phyloP scores from a whole-genome alignment of 1,140 invertebrate genomes.

The Eupeodes corollae region DNA sequence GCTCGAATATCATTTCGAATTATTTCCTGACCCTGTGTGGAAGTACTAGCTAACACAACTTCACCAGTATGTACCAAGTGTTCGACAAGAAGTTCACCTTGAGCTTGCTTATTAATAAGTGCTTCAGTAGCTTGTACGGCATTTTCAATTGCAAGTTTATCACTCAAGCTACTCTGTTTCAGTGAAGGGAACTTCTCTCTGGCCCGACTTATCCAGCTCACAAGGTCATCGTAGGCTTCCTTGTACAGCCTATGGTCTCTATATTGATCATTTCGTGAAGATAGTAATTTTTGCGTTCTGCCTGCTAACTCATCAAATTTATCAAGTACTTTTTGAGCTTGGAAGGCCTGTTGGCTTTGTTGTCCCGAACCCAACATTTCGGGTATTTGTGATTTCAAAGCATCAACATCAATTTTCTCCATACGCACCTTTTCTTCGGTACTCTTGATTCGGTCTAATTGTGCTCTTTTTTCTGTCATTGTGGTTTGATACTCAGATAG shows the following conservation, averaged over 20 bases:
- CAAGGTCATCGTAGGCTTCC: conserved; percentile 78
- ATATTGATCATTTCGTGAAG: conserved; percentile 73
- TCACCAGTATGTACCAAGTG: conserved; percentile 75
- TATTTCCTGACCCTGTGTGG: conserved; percentile 60
- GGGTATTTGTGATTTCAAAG: conserved; percentile 70
- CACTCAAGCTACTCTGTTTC: conserved; percentile 71
- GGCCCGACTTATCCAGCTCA: conserved; percentile 70
- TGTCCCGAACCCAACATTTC: conserved; percentile 79
- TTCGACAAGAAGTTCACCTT: conserved; percentile 78
- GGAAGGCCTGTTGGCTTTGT: conserved; percentile 65
- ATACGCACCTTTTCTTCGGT: conserved; percentile 80
- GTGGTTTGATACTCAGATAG: conserved; percentile 64
- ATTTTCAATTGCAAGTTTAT: conserved; percentile 79
- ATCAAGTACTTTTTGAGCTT: conserved; percentile 74
- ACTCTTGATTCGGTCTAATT: conserved; percentile 73
- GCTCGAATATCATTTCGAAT: conserved; percentile 77
- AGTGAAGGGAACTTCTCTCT: conserved; percentile 79
- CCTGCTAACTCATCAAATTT: conserved; percentile 64
- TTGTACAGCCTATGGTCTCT: conserved; percentile 79
- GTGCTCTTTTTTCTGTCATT: conserved; percentile 71
- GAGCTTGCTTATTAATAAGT: conserved; percentile 77
- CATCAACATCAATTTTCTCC: conserved; percentile 87
- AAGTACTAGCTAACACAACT: conserved; percentile 74
- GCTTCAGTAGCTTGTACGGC: conserved; percentile 75
- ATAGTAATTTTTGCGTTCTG: conserved; percentile 58